These are phyloP conservation scores for Melinaea menophilus DNA, from an alignment of 2,888 invertebrate species.

Conservation along the genomic window DNA sequence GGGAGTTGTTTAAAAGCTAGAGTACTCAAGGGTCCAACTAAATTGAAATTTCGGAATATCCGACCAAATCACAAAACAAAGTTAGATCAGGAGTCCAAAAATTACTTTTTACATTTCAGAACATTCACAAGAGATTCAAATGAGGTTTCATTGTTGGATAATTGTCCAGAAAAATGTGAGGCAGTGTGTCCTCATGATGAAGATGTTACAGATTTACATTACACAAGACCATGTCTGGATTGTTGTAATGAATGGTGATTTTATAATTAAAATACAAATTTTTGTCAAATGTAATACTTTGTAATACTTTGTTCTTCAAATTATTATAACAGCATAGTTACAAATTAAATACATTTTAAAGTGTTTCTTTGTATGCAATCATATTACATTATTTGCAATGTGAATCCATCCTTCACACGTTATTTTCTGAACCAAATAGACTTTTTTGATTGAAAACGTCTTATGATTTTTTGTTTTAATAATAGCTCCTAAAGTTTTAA, in stretches of 20 bases:
- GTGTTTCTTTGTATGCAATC: too few species aligned
- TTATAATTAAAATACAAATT: slow-evolving; percentile 5
- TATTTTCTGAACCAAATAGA: too few species aligned
- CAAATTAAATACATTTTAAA: too few species aligned
- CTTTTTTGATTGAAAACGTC: too few species aligned
- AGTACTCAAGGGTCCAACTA: background rate
- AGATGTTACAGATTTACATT: slow-evolving; percentile 6
- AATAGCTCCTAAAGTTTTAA: too few species aligned
- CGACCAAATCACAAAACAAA: background rate
- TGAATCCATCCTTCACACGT: too few species aligned
- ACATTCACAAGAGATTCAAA: slow-evolving; percentile 2
- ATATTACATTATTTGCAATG: too few species aligned
- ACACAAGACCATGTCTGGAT: slow-evolving; percentile 7
- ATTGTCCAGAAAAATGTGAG: slow-evolving; percentile 8
- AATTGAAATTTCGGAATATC: too few species aligned
- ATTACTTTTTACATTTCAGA: slow-evolving; percentile 5
- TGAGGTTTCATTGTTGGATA: background rate
- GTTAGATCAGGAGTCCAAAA: background rate
- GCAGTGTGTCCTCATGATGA: slow-evolving; percentile 6
- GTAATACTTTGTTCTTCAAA: too few species aligned
- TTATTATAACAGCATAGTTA: too few species aligned
- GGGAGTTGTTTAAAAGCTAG: slow-evolving; percentile 16
- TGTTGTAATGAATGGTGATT: slow-evolving; percentile 1
- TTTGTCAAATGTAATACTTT: too few species aligned
- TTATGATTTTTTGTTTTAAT: too few species aligned